phyloP scores from a whole-genome alignment of 2,888 invertebrate genomes.

The Eilema griseolum region DNA sequence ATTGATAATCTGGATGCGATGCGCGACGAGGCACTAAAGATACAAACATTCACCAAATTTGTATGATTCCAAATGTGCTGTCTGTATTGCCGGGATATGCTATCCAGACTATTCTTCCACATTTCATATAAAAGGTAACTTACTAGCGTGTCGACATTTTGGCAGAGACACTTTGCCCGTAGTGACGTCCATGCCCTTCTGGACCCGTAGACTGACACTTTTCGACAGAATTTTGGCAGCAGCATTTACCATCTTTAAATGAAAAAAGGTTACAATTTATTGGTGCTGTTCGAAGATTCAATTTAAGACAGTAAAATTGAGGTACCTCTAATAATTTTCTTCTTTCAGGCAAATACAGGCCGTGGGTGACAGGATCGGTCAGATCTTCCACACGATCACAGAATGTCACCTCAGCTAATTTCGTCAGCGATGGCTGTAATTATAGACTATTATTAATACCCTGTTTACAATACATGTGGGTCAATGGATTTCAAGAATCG shows the following conservation, averaged over 20 bases:
- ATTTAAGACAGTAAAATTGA: not conserved
- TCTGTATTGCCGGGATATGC: too few species aligned
- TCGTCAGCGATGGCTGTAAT: slow-evolving; percentile 74
- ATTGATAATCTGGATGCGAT: too few species aligned
- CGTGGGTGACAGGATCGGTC: slow-evolving; percentile 72
- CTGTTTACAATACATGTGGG: too few species aligned
- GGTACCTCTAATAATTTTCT: slow-evolving; percentile 74
- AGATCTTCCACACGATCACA: slow-evolving; percentile 74
- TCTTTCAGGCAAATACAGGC: slow-evolving; percentile 70
- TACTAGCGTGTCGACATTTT: slow-evolving; percentile 69
- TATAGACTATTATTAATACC: not conserved
- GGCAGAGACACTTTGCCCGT: slow-evolving; percentile 75
- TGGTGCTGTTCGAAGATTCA: not conserved
- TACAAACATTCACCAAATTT: too few species aligned
- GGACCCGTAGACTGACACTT: slow-evolving; percentile 67
- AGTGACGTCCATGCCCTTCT: slow-evolving; percentile 71
- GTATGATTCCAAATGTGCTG: too few species aligned
- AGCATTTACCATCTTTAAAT: slow-evolving; percentile 74
- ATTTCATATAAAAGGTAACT: slow-evolving; percentile 38
- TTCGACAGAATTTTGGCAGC: slow-evolving; percentile 70
- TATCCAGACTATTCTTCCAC: too few species aligned
- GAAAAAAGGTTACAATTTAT: not conserved
- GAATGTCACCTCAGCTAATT: slow-evolving; percentile 80
- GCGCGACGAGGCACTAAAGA: too few species aligned
- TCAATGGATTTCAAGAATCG: too few species aligned